Evolutionary conservation across 2,113 vertebrate genomes (phyloP).

Genomic region (Archocentrus centrarchus): DNA sequence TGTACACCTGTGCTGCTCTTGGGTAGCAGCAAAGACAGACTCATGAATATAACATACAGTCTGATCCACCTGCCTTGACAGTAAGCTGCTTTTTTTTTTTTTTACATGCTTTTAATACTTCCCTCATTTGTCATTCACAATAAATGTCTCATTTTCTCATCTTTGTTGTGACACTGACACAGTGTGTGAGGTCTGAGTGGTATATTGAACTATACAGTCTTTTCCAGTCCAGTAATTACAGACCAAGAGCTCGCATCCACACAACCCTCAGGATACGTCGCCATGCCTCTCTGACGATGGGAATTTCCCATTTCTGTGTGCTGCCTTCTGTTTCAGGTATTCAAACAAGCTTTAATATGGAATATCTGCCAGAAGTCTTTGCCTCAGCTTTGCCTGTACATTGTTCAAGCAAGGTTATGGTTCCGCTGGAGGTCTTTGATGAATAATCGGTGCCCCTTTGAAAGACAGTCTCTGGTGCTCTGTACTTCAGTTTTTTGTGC

Average conservation of each 20-base stretch:
- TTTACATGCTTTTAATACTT: conserved; percentile 13
- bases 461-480: conserved; percentile 43
- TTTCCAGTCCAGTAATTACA: conserved; percentile 69
- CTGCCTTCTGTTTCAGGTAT: conserved; percentile 66
- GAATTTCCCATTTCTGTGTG: conserved; percentile 65
- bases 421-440: conserved; percentile 69
- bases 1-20: neutral
- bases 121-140: conserved; percentile 49
- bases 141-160: conserved; percentile 25
- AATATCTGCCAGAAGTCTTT: conserved; percentile 40
- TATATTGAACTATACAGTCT: conserved; percentile 34
- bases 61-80: conserved; percentile 16
- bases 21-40: neutral
- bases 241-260: conserved; percentile 21
- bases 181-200: conserved; percentile 61
- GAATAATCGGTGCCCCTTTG: conserved; percentile 35
- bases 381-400: conserved; percentile 22
- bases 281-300: conserved; percentile 48
- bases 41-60: conserved; percentile 26
- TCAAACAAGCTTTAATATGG: conserved; percentile 48
- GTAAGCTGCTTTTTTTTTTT: conserved; percentile 4
- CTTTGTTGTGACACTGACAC: conserved; percentile 28
- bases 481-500: conserved; percentile 33
- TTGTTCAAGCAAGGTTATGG: conserved; percentile 32
- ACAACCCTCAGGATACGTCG: conserved; percentile 51